These are phyloP conservation scores for Clinocottus analis DNA, from an alignment of 2,113 vertebrate species.

Conservation along the genomic window DNA sequence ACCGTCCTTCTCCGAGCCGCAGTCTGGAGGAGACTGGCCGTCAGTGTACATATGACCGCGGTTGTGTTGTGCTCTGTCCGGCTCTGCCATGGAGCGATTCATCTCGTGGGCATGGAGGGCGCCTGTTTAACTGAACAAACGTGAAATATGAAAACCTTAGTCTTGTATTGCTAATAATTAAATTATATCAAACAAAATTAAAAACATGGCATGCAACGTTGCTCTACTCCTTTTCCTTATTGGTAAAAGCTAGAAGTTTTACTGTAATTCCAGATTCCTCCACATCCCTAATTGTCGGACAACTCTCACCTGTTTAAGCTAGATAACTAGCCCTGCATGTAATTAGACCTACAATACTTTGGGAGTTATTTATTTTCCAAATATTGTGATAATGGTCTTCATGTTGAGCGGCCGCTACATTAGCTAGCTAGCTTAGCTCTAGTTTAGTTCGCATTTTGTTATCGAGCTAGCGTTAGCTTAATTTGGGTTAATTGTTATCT, in stretches of 20 bases:
- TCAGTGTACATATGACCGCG: neutral
- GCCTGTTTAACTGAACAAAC: neutral
- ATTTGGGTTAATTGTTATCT: neutral
- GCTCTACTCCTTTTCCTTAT: neutral
- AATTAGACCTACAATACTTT: neutral
- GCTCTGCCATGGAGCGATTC: slow-evolving; percentile 7
- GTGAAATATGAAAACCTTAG: neutral
- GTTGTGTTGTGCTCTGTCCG: neutral
- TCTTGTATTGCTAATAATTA: neutral
- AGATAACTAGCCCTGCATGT: neutral
- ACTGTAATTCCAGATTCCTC: neutral
- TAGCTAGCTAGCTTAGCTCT: neutral
- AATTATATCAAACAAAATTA: too few species aligned
- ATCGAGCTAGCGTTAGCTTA: neutral
- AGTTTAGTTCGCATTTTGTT: neutral
- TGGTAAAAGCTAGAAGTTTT: neutral
- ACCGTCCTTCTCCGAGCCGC: neutral
- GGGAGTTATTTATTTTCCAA: neutral
- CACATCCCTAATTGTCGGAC: neutral
- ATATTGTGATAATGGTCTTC: too few species aligned
- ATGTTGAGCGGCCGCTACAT: neutral
- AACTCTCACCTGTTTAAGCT: neutral
- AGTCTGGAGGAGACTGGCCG: neutral
- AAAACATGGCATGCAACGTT: neutral
- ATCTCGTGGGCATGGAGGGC: neutral